Evolutionary conservation across 2,113 vertebrate species (phyloP).

Genomic region (Actenoides lindsayi): DNA sequence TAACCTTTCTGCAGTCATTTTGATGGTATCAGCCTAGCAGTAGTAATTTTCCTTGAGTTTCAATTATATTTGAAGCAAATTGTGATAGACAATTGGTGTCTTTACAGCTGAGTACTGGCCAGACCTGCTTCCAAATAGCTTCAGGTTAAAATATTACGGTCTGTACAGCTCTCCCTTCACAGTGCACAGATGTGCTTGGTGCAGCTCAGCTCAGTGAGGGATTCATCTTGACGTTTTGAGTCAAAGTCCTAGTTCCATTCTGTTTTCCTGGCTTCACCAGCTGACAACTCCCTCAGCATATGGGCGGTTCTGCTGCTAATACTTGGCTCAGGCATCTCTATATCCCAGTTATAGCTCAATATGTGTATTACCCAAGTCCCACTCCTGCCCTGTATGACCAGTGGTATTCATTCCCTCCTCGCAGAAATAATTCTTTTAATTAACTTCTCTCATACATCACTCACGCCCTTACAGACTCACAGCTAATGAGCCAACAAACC

Average conservation of each 20-base stretch:
- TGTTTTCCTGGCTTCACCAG: not conserved
- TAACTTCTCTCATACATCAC: conserved; percentile 20
- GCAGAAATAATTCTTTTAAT: conserved; percentile 18
- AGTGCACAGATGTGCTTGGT: not conserved
- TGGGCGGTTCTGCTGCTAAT: conserved; percentile 4
- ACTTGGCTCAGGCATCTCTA: not conserved
- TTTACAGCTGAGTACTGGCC: not conserved
- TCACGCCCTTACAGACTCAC: not conserved
- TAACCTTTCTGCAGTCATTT: not conserved
- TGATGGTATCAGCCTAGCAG: not conserved
- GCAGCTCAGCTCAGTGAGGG: not conserved
- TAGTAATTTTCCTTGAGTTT: conserved; percentile 14
- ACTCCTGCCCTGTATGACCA: conserved; percentile 7
- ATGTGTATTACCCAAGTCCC: not conserved
- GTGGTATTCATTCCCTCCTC: not conserved
- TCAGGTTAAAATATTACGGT: not conserved
- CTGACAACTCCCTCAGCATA: conserved; percentile 2
- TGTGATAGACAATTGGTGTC: not conserved
- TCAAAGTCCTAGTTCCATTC: not conserved
- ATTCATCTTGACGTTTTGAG: not conserved
- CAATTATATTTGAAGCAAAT: conserved; percentile 28
- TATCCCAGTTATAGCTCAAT: not conserved
- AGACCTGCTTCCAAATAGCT: not conserved
- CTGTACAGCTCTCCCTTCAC: not conserved
- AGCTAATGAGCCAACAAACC: conserved; percentile 56